A percentile compares a stretch with the other conserved stretches of the same genome.
These are phyloP conservation scores for Planiliza haematocheilus DNA, from an alignment of 2,113 vertebrate genomes.

Conservation along the genomic window DNA sequence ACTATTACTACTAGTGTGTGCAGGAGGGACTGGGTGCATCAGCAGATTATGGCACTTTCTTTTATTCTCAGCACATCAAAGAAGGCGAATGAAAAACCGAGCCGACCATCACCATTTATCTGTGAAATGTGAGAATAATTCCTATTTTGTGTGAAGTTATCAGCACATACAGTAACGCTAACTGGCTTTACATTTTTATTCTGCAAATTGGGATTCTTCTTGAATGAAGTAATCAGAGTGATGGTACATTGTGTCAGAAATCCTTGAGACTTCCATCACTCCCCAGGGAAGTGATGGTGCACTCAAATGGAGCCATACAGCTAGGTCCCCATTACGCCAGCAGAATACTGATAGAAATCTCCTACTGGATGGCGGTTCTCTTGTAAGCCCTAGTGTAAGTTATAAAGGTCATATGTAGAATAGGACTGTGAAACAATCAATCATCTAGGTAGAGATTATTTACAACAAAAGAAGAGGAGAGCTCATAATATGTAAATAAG, in stretches of 20 bases:
- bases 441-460: conserved; percentile 34
- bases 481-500: conserved; percentile 9
- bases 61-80: conserved; percentile 17
- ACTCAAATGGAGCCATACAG: conserved; percentile 52
- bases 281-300: conserved; percentile 11
- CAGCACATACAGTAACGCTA: background rate
- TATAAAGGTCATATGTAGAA: conserved; percentile 47
- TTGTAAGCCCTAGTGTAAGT: conserved; percentile 20
- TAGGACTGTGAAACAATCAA: conserved; percentile 44
- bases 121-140: conserved; percentile 22
- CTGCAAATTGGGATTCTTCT: conserved; percentile 4
- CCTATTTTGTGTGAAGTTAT: conserved; percentile 1
- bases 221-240: conserved; percentile 35
- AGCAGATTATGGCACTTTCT: conserved; percentile 29
- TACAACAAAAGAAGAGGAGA: conserved; percentile 37
- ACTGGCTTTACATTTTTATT: background rate
- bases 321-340: conserved; percentile 34
- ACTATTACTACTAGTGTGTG: conserved; percentile 15
- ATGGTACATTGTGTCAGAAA: conserved; percentile 35
- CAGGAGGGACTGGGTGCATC: conserved; percentile 10
- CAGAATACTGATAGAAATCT: conserved; percentile 49
- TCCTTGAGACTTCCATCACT: conserved; percentile 25
- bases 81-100: background rate
- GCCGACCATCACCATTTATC: conserved; percentile 16
- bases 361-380: conserved; percentile 13